These are phyloP conservation scores for Odontamblyopus lacepedii DNA, from an alignment of 2,797 vertebrate genomes.

Conservation along the genomic window DNA sequence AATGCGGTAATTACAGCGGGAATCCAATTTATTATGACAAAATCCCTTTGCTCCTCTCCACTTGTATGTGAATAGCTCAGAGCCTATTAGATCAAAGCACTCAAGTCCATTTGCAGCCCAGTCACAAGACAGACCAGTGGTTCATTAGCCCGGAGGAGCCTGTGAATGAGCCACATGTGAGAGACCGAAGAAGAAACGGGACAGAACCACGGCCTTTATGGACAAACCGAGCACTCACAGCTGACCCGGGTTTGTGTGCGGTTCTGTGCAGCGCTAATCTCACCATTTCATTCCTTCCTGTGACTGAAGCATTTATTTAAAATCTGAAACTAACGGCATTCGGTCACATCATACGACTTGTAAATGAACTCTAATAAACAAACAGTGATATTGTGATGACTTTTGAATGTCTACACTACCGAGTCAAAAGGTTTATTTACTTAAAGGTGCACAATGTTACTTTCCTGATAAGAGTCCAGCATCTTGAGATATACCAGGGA, in stretches of 20 bases:
- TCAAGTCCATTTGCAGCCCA: slow-evolving; percentile 67
- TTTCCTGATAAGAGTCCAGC: no score
- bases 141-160: slow-evolving; percentile 50
- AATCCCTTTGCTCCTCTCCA: not conserved
- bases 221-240: not conserved
- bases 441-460: no score
- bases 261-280: not conserved
- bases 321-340: slow-evolving; percentile 1
- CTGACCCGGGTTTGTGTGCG: not conserved
- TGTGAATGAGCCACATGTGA: slow-evolving; percentile 41
- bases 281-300: not conserved
- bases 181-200: slow-evolving; percentile 12
- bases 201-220: slow-evolving; percentile 13
- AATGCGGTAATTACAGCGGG: no score
- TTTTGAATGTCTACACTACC: no score
- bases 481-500: no score
- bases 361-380: not conserved
- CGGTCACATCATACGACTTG: not conserved
- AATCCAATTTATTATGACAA: no score
- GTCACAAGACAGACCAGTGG: slow-evolving; percentile 76
- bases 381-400: not conserved
- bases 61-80: slow-evolving; percentile 17
- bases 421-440: no score
- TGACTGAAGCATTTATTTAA: not conserved
- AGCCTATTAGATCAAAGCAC: slow-evolving; percentile 54